Evolutionary conservation across 2,888 invertebrate species (phyloP).

Genomic region (Drosophila tanythrix): DNA sequence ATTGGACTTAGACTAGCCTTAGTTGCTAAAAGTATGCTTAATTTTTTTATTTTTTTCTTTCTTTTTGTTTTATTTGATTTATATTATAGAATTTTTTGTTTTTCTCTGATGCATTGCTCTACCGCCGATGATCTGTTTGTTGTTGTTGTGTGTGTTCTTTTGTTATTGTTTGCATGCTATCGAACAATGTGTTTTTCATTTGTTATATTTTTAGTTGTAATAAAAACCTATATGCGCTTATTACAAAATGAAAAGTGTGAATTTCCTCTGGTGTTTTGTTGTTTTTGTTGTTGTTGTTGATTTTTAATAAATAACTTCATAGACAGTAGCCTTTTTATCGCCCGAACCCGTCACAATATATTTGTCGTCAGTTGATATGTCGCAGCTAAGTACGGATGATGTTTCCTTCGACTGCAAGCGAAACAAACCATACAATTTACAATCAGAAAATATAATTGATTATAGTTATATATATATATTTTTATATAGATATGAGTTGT

Average conservation of each 20-base stretch:
- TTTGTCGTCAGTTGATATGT: conserved; percentile 98
- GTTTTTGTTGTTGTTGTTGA: conserved; percentile 15
- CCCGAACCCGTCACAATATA: conserved; percentile 99
- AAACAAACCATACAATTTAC: conserved; percentile 22
- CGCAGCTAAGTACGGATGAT: conserved; percentile 98
- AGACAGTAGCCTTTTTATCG: conserved; percentile 98
- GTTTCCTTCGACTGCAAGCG: conserved; percentile 94
- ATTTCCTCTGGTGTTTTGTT: conserved; percentile 50
- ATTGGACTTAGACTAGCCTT: conserved; percentile 79
- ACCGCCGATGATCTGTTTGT: conserved; percentile 45
- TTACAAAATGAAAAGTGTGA: conserved; percentile 77
- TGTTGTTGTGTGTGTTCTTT: conserved; percentile 34
- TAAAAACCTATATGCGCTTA: conserved; percentile 80
- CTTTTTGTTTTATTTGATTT: conserved; percentile 57
- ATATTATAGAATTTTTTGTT: conserved; percentile 75
- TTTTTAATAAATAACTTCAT: conserved; percentile 95
- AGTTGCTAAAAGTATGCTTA: conserved; percentile 77
- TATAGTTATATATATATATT: conserved; percentile 1
- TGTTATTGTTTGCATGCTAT: conserved; percentile 47
- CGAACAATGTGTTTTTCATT: conserved; percentile 53
- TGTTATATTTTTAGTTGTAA: conserved; percentile 57
- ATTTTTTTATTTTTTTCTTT: conserved; percentile 64
- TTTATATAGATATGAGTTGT: not conserved
- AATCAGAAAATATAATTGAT: conserved; percentile 14
- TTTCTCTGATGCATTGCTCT: conserved; percentile 56